These are phyloP conservation scores for Chrosomus eos DNA, from an alignment of 2,797 vertebrate genomes.

Conservation along the genomic window DNA sequence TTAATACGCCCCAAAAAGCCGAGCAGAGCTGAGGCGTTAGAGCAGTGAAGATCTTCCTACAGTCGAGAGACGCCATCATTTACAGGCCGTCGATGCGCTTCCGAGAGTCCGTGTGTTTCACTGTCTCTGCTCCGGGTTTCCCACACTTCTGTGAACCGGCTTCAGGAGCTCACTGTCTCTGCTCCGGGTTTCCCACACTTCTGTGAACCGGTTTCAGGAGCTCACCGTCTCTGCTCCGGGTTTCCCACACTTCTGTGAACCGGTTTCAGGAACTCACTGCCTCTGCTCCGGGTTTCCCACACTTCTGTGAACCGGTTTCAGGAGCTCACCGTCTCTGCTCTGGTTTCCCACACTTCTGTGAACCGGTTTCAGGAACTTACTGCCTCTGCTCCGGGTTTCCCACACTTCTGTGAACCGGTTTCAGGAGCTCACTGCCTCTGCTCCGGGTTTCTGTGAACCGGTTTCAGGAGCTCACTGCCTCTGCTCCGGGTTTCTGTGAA, in stretches of 20 bases:
- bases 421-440: neutral
- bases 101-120: neutral
- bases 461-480: too few relatives aligned
- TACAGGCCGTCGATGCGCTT: neutral
- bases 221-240: neutral
- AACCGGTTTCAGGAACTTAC: too few relatives aligned
- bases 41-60: conserved; percentile 60
- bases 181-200: neutral
- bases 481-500: neutral
- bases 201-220: too few relatives aligned
- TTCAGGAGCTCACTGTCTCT: neutral
- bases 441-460: neutral
- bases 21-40: conserved; percentile 58
- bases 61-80: conserved; percentile 46
- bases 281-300: neutral
- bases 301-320: too few relatives aligned
- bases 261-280: too few relatives aligned
- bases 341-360: too few relatives aligned
- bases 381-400: neutral
- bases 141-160: neutral
- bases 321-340: neutral
- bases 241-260: too few relatives aligned
- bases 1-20: conserved; percentile 65
- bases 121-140: neutral
- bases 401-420: too few relatives aligned